Percentiles rank a stretch among this genome's conserved stretches.
These are phyloP conservation scores for Anabas testudineus DNA, from an alignment of 2,797 vertebrate genomes.

Conservation along the genomic window DNA sequence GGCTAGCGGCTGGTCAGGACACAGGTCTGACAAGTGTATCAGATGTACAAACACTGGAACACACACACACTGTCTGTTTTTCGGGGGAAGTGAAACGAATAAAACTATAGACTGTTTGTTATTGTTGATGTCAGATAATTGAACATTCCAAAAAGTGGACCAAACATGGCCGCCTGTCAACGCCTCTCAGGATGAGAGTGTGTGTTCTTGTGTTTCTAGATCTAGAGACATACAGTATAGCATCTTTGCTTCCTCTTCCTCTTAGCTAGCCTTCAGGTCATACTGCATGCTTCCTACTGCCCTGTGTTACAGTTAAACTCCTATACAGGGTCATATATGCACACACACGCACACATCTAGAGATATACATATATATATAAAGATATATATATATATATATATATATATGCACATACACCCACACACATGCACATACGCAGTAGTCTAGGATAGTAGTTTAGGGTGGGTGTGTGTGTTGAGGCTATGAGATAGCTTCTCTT, in stretches of 20 bases:
- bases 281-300: constrained; percentile 84
- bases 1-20: constrained; percentile 45
- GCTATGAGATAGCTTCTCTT: constrained; percentile 78
- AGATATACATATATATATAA: constrained; percentile 26
- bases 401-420: constrained; percentile 22
- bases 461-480: constrained; percentile 76
- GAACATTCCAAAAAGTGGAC: constrained; percentile 81
- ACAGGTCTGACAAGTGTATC: constrained; percentile 37
- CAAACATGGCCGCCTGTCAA: constrained; percentile 59
- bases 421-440: constrained; percentile 60
- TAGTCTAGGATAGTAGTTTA: constrained; percentile 76
- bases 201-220: constrained; percentile 76
- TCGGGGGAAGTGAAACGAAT: constrained; percentile 8
- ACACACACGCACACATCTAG: constrained; percentile 49
- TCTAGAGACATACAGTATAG: constrained; percentile 65
- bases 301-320: constrained; percentile 78
- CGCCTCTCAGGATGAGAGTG: constrained; percentile 73
- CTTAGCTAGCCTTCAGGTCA: constrained; percentile 83
- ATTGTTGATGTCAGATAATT: constrained; percentile 79
- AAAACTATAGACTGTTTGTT: constrained; percentile 69
- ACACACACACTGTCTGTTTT: constrained; percentile 55
- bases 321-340: constrained; percentile 80
- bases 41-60: constrained; percentile 73
- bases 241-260: constrained; percentile 76
- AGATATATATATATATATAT: not conserved